Percentiles rank a stretch among this genome's conserved stretches.
phyloP scores from a whole-genome alignment of 1,140 invertebrate genomes.

The Bombus confusus region DNA sequence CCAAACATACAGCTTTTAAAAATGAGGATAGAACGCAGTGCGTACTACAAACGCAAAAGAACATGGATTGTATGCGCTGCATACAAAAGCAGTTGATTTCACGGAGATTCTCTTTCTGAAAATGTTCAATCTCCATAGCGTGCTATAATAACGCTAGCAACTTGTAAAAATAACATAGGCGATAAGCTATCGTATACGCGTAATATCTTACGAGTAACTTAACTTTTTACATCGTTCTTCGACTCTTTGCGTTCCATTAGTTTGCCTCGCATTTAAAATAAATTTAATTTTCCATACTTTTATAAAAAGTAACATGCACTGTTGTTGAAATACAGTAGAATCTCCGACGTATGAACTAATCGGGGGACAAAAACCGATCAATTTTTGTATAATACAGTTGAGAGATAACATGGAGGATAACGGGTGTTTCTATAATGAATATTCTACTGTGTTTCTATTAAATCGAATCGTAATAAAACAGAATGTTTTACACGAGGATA shows the following conservation, averaged over 20 bases:
- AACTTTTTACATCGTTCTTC: conserved; percentile 6
- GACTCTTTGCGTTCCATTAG: neutral
- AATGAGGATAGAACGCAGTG: too few species aligned
- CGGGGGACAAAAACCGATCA: too few species aligned
- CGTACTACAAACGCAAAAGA: too few species aligned
- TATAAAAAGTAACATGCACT: neutral
- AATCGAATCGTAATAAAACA: too few species aligned
- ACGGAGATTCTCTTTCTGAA: neutral
- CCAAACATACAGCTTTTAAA: too few species aligned
- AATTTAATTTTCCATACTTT: neutral
- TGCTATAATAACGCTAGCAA: neutral
- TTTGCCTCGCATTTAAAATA: neutral
- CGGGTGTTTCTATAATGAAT: too few species aligned
- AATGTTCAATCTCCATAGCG: neutral
- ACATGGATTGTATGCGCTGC: too few species aligned
- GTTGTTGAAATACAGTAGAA: too few species aligned
- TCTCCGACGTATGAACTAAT: too few species aligned
- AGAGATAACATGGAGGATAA: too few species aligned
- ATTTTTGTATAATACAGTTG: too few species aligned
- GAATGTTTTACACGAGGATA: neutral
- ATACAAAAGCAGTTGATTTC: neutral
- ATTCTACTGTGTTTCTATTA: too few species aligned
- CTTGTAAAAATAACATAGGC: neutral
- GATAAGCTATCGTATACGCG: neutral
- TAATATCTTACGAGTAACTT: conserved; percentile 10